A percentile compares a stretch with the other conserved stretches of the same genome.
These are phyloP conservation scores for Ecdyonurus torrentis DNA, from an alignment of 2,888 invertebrate species.

Conservation along the genomic window DNA sequence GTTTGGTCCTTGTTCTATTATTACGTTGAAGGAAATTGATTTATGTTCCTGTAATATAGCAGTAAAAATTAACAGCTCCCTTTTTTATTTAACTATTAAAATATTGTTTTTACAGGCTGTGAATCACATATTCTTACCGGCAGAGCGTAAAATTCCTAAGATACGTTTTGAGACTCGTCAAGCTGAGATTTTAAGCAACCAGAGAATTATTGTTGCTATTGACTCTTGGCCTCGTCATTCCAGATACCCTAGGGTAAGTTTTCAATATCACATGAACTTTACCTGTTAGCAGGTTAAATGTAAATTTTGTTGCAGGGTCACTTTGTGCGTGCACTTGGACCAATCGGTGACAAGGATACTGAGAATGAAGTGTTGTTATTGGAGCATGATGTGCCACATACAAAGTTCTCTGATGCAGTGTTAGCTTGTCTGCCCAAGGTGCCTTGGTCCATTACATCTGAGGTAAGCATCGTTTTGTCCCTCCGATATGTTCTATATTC, in stretches of 20 bases:
- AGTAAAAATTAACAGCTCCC: too few relatives aligned
- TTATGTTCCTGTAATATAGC: slow-evolving; percentile 22
- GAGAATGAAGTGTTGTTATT: slow-evolving; percentile 93
- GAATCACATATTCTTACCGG: slow-evolving; percentile 62
- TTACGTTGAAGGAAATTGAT: slow-evolving; percentile 1
- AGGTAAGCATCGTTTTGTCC: slow-evolving; percentile 38
- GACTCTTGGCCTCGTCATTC: slow-evolving; percentile 94
- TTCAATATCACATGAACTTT: too few relatives aligned
- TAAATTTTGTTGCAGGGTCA: slow-evolving; percentile 46
- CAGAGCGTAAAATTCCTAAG: slow-evolving; percentile 85
- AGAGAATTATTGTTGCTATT: slow-evolving; percentile 87
- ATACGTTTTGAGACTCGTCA: slow-evolving; percentile 92
- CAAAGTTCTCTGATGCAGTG: slow-evolving; percentile 87
- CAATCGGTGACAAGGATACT: slow-evolving; percentile 82
- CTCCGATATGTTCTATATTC: too few relatives aligned
- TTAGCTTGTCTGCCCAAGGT: slow-evolving; percentile 75
- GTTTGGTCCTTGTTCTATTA: slow-evolving; percentile 9
- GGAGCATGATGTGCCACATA: slow-evolving; percentile 95
- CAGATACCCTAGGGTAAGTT: slow-evolving; percentile 59
- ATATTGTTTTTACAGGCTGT: slow-evolving; percentile 1
- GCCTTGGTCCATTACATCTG: slow-evolving; percentile 76
- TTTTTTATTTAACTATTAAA: too few relatives aligned
- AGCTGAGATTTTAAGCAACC: slow-evolving; percentile 56
- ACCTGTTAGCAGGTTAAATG: not conserved
- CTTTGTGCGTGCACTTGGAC: slow-evolving; percentile 84